Conservation (phyloP, 2,888 invertebrate species). For the Sesia bembeciformis region DNA sequence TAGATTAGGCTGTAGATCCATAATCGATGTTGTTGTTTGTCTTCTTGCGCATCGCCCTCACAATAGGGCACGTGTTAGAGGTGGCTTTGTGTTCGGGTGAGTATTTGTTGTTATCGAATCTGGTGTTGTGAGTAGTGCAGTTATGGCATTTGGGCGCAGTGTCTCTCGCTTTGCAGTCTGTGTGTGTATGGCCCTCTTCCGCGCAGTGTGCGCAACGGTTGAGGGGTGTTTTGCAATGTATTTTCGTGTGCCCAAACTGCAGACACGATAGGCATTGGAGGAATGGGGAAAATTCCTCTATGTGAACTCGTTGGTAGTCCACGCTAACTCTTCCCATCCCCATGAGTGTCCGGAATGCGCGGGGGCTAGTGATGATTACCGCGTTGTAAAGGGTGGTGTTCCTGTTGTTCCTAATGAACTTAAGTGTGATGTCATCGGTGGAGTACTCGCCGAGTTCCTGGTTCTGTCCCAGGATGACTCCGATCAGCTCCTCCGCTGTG, state of each 20-base stretch:
- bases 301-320: neutral
- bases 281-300: neutral
- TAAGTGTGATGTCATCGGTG: neutral
- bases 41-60: neutral
- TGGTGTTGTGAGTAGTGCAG: neutral
- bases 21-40: neutral
- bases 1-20: no score
- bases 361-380: neutral
- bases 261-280: neutral
- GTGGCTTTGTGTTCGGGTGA: neutral
- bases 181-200: neutral
- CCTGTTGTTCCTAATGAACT: neutral
- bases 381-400: neutral
- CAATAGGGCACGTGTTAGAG: neutral
- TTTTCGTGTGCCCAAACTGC: neutral
- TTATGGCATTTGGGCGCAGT: neutral
- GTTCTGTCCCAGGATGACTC: constrained; percentile 1
- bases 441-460: neutral
- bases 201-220: neutral
- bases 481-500: neutral
- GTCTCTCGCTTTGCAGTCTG: neutral
- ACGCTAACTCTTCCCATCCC: no score
- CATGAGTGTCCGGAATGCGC: neutral
- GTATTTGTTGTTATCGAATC: neutral
- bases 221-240: neutral